phyloP scores from a whole-genome alignment of 2,888 invertebrate species.

The Achlya flavicornis region DNA sequence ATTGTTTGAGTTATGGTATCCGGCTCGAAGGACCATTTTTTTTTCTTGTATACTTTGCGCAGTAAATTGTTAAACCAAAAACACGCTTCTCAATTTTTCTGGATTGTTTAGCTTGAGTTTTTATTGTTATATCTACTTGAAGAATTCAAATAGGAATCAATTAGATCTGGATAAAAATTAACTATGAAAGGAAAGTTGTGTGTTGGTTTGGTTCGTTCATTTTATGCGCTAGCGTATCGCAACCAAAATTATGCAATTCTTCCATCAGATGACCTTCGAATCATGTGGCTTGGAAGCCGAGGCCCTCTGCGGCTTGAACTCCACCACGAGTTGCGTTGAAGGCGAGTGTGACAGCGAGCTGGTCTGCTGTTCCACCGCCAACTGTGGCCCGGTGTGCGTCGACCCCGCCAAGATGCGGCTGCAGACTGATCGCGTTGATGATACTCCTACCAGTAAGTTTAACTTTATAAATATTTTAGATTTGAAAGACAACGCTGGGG shows the following conservation, averaged over 20 bases:
- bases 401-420: conserved; percentile 76
- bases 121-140: too few species aligned
- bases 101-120: too few species aligned
- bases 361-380: conserved; percentile 68
- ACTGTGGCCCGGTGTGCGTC: conserved; percentile 74
- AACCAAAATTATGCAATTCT: background rate
- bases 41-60: too few species aligned
- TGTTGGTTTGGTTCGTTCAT: too few species aligned
- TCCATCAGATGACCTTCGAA: conserved; percentile 63
- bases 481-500: too few species aligned
- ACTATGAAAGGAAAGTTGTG: too few species aligned
- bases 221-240: too few species aligned
- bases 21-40: background rate
- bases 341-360: conserved; percentile 73
- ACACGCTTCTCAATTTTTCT: too few species aligned
- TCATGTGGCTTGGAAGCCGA: conserved; percentile 78
- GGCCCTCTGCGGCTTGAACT: conserved; percentile 67
- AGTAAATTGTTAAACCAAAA: too few species aligned
- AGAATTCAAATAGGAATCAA: too few species aligned
- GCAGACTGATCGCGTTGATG: conserved; percentile 74
- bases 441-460: conserved; percentile 83
- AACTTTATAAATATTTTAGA: too few species aligned
- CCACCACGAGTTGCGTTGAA: conserved; percentile 60
- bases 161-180: too few species aligned
- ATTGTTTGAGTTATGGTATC: background rate